Conservation (phyloP, 1,140 invertebrate genomes). For the Ceratina calcarata region DNA sequence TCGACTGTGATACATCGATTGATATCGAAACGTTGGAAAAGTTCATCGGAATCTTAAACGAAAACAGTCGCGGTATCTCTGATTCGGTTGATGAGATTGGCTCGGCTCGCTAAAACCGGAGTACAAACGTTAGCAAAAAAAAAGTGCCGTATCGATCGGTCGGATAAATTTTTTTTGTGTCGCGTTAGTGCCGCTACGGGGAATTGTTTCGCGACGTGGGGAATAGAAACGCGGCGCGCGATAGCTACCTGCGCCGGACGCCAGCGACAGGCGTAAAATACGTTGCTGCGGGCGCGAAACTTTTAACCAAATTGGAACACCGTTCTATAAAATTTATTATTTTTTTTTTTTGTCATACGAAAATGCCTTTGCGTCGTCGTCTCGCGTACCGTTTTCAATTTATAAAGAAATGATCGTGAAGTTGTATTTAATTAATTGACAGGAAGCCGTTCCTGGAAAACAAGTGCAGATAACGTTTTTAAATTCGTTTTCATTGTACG, state of each 20-base stretch:
- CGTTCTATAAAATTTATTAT: slow-evolving; percentile 6
- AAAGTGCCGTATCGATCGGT: slow-evolving; percentile 9
- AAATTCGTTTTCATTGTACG: neutral
- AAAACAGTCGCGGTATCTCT: neutral
- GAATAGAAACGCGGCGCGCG: slow-evolving; percentile 1
- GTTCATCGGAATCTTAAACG: neutral
- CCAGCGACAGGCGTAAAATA: slow-evolving; percentile 36
- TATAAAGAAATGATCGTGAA: too few relatives aligned
- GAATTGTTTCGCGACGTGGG: slow-evolving; percentile 13
- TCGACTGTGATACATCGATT: too few relatives aligned
- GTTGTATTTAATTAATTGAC: too few relatives aligned
- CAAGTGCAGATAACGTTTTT: neutral
- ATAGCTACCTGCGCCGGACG: neutral
- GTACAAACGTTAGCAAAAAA: slow-evolving; percentile 5
- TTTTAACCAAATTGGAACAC: slow-evolving; percentile 44
- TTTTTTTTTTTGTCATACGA: neutral
- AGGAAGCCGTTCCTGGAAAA: too few relatives aligned
- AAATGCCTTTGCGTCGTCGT: too few relatives aligned
- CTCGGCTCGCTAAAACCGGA: neutral
- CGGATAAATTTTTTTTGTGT: slow-evolving; percentile 9
- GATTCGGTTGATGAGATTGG: neutral
- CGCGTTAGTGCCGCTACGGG: neutral
- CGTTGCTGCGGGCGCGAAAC: slow-evolving; percentile 31
- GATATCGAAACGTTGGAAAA: too few relatives aligned
- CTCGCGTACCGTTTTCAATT: too few relatives aligned